Conservation (phyloP, 2,113 vertebrate species). For the Clarias macrocephalus region DNA sequence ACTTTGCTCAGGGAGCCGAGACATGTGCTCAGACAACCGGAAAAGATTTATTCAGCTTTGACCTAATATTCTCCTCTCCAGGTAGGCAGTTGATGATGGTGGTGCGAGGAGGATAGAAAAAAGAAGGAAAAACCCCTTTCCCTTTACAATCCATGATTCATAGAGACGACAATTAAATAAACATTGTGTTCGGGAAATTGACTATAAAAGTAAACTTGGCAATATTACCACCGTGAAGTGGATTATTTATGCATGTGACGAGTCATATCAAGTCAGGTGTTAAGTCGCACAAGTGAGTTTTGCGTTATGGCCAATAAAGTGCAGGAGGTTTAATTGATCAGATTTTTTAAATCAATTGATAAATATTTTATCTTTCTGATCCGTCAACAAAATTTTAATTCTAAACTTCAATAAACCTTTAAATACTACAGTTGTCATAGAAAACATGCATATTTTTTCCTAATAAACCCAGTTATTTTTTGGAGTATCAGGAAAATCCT, state of each 20-base stretch:
- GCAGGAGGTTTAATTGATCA: too few species aligned
- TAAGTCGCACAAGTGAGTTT: too few species aligned
- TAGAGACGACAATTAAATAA: background rate
- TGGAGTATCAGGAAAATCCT: too few species aligned
- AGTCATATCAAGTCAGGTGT: too few species aligned
- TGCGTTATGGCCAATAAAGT: too few species aligned
- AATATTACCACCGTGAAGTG: background rate
- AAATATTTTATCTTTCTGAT: too few species aligned
- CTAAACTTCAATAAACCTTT: too few species aligned
- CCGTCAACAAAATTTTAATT: too few species aligned
- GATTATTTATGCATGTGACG: background rate
- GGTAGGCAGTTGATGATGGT: background rate
- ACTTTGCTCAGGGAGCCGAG: slow-evolving; percentile 29
- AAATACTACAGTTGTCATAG: too few species aligned
- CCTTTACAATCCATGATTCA: slow-evolving; percentile 34
- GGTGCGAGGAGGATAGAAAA: background rate
- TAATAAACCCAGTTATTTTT: too few species aligned
- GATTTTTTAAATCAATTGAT: too few species aligned
- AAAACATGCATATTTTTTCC: too few species aligned
- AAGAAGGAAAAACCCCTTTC: slow-evolving; percentile 39
- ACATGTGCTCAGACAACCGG: slow-evolving; percentile 41
- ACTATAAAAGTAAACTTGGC: background rate
- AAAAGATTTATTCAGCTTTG: slow-evolving; percentile 31
- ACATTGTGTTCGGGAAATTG: background rate
- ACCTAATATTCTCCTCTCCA: slow-evolving; percentile 19